phyloP scores from a whole-genome alignment of 1,140 invertebrate species.

The Oryzaephilus surinamensis region DNA sequence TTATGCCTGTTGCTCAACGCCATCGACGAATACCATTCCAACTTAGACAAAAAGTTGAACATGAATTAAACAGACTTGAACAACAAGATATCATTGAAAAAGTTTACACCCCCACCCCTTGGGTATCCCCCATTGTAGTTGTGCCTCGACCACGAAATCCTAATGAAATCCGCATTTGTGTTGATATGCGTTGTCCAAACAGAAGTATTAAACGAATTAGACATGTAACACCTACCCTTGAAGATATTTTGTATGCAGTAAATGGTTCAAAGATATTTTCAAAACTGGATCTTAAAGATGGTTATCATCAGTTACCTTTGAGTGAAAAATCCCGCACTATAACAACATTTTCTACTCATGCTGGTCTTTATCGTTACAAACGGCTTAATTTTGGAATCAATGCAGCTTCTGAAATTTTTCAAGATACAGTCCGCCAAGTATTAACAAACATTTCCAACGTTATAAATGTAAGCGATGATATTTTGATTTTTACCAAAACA shows the following conservation, averaged over 20 bases:
- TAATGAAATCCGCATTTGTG: conserved; percentile 26
- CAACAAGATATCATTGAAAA: conserved; percentile 16
- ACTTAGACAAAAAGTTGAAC: conserved; percentile 5
- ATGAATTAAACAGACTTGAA: conserved; percentile 6
- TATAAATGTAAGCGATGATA: conserved; percentile 31
- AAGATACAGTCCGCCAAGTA: conserved; percentile 29
- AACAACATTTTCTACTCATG: neutral
- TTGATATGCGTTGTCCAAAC: conserved; percentile 33
- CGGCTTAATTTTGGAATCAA: conserved; percentile 26
- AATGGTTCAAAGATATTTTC: neutral
- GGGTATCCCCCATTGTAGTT: conserved; percentile 32
- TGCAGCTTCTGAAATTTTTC: conserved; percentile 32
- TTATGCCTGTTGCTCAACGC: neutral
- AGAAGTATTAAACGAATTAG: conserved; percentile 30
- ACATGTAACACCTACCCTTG: conserved; percentile 31
- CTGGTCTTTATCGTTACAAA: conserved; percentile 6
- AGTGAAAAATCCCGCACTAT: neutral
- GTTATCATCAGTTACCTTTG: neutral
- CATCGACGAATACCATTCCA: conserved; percentile 7
- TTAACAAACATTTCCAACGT: conserved; percentile 20
- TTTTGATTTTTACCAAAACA: conserved; percentile 26
- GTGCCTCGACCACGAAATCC: conserved; percentile 22
- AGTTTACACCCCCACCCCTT: conserved; percentile 26
- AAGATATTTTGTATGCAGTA: conserved; percentile 24
- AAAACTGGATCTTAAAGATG: neutral